Conservation (phyloP, 2,113 vertebrate species). For the Cheilinus undulatus region DNA sequence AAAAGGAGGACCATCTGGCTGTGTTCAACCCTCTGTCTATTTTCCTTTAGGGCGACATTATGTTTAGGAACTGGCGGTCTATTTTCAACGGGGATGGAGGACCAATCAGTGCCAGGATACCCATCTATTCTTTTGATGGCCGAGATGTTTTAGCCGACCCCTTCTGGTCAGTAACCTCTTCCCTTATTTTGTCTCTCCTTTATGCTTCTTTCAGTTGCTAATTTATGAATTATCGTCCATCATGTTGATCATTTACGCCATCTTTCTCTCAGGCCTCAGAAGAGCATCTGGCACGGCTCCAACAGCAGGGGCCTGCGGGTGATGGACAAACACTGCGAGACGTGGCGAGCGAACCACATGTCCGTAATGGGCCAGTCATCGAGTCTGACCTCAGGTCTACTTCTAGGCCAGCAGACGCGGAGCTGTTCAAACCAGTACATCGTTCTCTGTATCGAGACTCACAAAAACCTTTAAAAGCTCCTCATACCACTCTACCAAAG, state of each 20-base stretch:
- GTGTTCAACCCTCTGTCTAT: constrained; percentile 19
- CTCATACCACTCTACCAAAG: not conserved
- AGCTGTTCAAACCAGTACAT: constrained; percentile 92
- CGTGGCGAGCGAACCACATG: constrained; percentile 87
- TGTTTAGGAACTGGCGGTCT: constrained; percentile 92
- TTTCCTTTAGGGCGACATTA: constrained; percentile 88
- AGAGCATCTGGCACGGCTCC: constrained; percentile 95
- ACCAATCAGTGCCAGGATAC: constrained; percentile 83
- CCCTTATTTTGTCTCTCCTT: not conserved
- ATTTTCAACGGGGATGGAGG: constrained; percentile 89
- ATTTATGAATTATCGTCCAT: not conserved
- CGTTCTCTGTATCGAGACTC: constrained; percentile 93
- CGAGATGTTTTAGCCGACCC: constrained; percentile 91
- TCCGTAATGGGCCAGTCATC: constrained; percentile 91
- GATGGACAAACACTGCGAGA: constrained; percentile 92
- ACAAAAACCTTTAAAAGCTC: constrained; percentile 62
- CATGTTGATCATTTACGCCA: not conserved
- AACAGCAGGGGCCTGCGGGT: constrained; percentile 84
- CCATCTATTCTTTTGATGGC: constrained; percentile 97
- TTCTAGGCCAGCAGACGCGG: constrained; percentile 91
- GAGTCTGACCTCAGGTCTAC: constrained; percentile 85
- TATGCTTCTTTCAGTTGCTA: not conserved
- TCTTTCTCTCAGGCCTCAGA: constrained; percentile 87
- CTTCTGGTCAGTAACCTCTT: constrained; percentile 87
- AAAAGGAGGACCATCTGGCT: not conserved